phyloP scores from a whole-genome alignment of 2,113 vertebrate species.

The Cyprinodon tularosa region DNA sequence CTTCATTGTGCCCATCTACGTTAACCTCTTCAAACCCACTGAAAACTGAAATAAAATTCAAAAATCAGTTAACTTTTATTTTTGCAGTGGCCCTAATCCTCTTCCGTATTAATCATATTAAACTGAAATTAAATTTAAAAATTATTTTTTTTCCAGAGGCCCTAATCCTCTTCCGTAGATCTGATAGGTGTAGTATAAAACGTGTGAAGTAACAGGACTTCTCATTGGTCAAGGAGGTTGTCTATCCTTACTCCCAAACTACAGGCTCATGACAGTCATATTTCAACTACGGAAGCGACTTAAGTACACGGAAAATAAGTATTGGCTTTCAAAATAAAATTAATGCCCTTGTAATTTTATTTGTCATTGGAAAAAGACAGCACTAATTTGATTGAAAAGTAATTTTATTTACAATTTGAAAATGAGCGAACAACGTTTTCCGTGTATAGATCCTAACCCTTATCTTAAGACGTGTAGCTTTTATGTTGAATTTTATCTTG shows the following conservation, averaged over 20 bases:
- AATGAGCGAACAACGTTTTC: not conserved
- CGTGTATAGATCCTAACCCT: too few relatives aligned
- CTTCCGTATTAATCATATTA: too few relatives aligned
- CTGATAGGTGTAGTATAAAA: conserved; percentile 2
- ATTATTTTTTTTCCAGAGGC: too few relatives aligned
- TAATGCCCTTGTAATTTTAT: not conserved
- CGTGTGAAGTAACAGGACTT: not conserved
- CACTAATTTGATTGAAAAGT: not conserved
- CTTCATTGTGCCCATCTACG: too few relatives aligned
- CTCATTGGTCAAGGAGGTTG: conserved; percentile 38
- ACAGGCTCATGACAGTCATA: not conserved
- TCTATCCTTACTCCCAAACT: not conserved
- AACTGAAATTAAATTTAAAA: too few relatives aligned
- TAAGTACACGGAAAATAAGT: not conserved
- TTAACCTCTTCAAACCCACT: too few relatives aligned
- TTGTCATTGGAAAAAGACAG: not conserved
- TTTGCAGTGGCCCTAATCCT: too few relatives aligned
- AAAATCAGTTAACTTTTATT: too few relatives aligned
- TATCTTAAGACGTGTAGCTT: not conserved
- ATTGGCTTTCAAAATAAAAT: conserved; percentile 43
- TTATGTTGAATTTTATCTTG: conserved; percentile 45
- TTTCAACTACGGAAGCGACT: not conserved
- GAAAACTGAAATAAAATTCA: too few relatives aligned
- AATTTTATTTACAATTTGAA: not conserved
- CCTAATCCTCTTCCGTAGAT: too few relatives aligned